Evolutionary conservation across 2,797 vertebrate species (phyloP).

Genomic region (Ispidina lecontei): DNA sequence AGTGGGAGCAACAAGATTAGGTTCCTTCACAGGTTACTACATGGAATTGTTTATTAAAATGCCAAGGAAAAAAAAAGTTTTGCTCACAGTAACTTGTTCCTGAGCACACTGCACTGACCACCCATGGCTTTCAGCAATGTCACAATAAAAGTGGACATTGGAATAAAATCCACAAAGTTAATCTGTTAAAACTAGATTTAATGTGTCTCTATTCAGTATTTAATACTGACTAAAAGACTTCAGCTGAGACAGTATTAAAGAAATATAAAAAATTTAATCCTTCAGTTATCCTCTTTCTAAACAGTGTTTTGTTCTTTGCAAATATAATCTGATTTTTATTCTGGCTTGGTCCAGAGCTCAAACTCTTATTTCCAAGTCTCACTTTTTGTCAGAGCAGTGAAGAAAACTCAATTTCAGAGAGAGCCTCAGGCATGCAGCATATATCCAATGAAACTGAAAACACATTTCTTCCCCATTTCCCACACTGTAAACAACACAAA

Average conservation of each 20-base stretch:
- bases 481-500: constrained; percentile 29
- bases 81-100: background rate
- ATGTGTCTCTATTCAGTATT: background rate
- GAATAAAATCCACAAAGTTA: background rate
- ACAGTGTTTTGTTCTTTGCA: background rate
- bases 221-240: background rate
- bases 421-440: constrained; percentile 37
- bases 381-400: background rate
- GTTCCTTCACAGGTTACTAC: background rate
- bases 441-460: constrained; percentile 46
- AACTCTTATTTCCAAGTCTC: constrained; percentile 3
- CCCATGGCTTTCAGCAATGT: background rate
- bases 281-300: background rate
- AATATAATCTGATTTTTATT: constrained; percentile 31
- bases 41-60: background rate
- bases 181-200: background rate
- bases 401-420: constrained; percentile 54
- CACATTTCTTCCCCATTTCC: constrained; percentile 52
- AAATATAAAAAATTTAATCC: background rate
- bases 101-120: background rate
- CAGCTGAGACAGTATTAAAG: background rate
- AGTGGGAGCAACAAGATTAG: background rate
- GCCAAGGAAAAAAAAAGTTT: background rate
- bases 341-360: background rate
- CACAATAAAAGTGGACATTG: background rate